These are phyloP conservation scores for Botia kubotai DNA, from an alignment of 2,797 vertebrate species.

Conservation along the genomic window DNA sequence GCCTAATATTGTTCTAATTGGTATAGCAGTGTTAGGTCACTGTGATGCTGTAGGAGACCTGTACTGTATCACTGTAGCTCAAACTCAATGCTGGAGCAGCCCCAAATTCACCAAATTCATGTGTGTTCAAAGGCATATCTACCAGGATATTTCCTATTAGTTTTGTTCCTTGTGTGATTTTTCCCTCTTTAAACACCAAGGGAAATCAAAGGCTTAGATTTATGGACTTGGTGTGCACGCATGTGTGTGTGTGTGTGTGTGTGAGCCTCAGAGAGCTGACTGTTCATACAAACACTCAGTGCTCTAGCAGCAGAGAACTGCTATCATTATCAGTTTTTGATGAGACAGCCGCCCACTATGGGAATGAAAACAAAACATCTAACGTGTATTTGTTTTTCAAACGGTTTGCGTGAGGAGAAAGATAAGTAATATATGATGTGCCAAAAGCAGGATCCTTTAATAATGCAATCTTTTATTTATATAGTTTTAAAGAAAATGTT, in stretches of 20 bases:
- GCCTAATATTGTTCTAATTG: constrained; percentile 32
- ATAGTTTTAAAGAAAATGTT: too few relatives aligned
- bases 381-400: constrained; percentile 15
- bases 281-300: constrained; percentile 47
- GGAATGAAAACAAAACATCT: constrained; percentile 34
- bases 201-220: constrained; percentile 64
- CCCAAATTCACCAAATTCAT: constrained; percentile 41
- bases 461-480: not conserved
- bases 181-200: constrained; percentile 54
- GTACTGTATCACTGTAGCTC: not conserved
- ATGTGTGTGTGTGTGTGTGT: constrained; percentile 1
- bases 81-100: constrained; percentile 29
- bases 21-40: constrained; percentile 13
- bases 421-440: not conserved
- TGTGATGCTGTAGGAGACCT: constrained; percentile 11
- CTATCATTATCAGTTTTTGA: constrained; percentile 59
- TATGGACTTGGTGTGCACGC: constrained; percentile 34
- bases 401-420: constrained; percentile 2
- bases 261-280: constrained; percentile 20
- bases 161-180: constrained; percentile 43
- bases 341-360: constrained; percentile 39
- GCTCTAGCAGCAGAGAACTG: constrained; percentile 29
- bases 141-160: constrained; percentile 64
- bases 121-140: constrained; percentile 43
- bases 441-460: not conserved